Evolutionary conservation across 2,888 invertebrate species (phyloP).

Genomic region (Cryptocephalus primarius): DNA sequence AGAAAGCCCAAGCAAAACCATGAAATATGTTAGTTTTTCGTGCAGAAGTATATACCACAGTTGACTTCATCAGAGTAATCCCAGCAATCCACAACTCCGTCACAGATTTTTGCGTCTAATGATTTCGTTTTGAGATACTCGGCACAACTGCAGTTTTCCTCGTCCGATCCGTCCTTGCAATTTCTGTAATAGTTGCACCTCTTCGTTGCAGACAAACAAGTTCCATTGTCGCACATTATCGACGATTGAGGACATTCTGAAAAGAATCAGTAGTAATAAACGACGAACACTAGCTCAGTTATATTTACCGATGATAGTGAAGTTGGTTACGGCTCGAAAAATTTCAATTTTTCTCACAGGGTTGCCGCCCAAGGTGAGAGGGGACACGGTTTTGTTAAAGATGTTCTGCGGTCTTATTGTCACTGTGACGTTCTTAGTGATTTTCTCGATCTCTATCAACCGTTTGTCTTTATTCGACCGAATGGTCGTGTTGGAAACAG

Average conservation of each 20-base stretch:
- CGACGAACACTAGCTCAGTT: not conserved
- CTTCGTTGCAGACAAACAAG: constrained; percentile 52
- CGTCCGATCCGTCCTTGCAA: constrained; percentile 60
- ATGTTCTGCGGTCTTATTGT: too few species aligned
- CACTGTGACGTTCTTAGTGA: too few species aligned
- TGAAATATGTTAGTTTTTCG: too few species aligned
- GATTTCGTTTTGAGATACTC: constrained; percentile 62
- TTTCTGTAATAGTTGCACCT: constrained; percentile 63
- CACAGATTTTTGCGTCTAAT: constrained; percentile 63
- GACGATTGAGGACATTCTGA: constrained; percentile 9
- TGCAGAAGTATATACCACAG: constrained; percentile 45
- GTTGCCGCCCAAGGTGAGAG: too few species aligned
- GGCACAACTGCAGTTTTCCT: constrained; percentile 61
- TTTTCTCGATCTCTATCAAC: too few species aligned
- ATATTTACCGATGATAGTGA: too few species aligned
- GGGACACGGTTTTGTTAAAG: too few species aligned
- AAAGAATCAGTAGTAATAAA: constrained; percentile 11
- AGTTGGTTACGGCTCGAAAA: too few species aligned
- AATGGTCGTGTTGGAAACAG: too few species aligned
- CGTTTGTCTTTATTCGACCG: too few species aligned
- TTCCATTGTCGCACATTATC: constrained; percentile 45
- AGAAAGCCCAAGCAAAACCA: constrained; percentile 18
- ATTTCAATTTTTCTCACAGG: too few species aligned
- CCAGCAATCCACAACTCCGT: constrained; percentile 69
- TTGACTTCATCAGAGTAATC: constrained; percentile 68